phyloP scores from a whole-genome alignment of 2,797 vertebrate genomes.

The Phrynocephalus guinanensis region DNA sequence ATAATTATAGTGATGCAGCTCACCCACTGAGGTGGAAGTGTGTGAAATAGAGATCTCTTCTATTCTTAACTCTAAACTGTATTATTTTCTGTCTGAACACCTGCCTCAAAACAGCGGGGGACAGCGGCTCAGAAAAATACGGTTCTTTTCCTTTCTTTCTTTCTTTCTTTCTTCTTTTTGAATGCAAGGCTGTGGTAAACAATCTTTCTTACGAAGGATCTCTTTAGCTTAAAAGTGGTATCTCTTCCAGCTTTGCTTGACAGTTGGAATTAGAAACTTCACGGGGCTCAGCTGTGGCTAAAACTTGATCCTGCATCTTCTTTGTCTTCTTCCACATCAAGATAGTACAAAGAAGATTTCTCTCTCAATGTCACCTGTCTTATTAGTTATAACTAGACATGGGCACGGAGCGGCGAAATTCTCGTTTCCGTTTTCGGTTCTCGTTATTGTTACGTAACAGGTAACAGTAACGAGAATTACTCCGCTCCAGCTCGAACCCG shows the following conservation, averaged over 20 bases:
- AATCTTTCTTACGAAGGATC: conserved; percentile 13
- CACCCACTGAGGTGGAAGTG: conserved; percentile 46
- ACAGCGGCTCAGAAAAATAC: conserved; percentile 17
- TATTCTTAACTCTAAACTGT: conserved; percentile 28
- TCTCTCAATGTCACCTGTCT: background rate
- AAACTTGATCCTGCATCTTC: background rate
- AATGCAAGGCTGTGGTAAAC: conserved; percentile 40
- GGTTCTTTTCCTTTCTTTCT: background rate
- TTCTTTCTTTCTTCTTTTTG: background rate
- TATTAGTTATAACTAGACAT: too few relatives aligned
- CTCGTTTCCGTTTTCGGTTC: too few relatives aligned
- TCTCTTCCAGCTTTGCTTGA: conserved; percentile 24
- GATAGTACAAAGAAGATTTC: background rate
- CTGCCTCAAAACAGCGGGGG: conserved; percentile 40
- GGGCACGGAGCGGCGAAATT: too few relatives aligned
- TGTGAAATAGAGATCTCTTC: background rate
- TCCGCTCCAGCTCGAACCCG: too few relatives aligned
- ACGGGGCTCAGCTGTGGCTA: background rate
- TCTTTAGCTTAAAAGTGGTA: conserved; percentile 10
- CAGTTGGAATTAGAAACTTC: conserved; percentile 1
- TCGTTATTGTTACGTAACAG: too few relatives aligned
- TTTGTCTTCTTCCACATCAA: background rate
- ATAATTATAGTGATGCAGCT: conserved; percentile 40
- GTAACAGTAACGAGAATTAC: too few relatives aligned
- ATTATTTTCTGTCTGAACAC: conserved; percentile 34